Evolutionary conservation across 2,113 vertebrate species (phyloP).

Genomic region (Lasiurus borealis): DNA sequence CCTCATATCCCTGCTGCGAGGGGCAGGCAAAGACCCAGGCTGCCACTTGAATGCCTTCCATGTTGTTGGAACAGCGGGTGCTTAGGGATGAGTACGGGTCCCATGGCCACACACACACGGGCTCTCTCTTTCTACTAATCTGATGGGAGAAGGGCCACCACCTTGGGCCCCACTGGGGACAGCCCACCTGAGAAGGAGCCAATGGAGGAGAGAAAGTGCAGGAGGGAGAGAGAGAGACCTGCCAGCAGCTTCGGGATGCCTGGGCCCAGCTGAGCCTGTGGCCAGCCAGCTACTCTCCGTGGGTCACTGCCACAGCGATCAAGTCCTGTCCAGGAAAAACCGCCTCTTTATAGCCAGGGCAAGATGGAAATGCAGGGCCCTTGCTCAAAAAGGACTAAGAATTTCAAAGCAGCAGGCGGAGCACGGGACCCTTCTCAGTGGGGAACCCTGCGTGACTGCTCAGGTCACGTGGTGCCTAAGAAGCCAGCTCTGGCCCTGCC

Average conservation of each 20-base stretch:
- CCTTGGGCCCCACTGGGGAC: not conserved
- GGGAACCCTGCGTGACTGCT: not conserved
- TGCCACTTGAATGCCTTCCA: not conserved
- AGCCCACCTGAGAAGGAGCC: not conserved
- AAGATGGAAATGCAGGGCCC: not conserved
- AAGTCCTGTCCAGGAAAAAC: too few relatives aligned
- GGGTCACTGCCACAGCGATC: fast-evolving
- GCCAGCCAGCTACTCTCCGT: too few relatives aligned
- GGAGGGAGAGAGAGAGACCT: not conserved
- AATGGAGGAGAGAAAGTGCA: fast-evolving
- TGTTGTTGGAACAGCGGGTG: not conserved
- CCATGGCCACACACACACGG: fast-evolving
- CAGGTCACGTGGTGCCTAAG: fast-evolving
- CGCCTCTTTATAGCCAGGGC: not conserved
- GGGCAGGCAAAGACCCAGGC: not conserved
- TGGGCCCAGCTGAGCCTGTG: not conserved
- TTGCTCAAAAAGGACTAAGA: not conserved
- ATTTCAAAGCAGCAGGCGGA: not conserved
- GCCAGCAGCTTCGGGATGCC: not conserved
- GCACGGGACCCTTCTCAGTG: not conserved
- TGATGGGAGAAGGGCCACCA: not conserved
- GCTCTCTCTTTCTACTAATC: not conserved
- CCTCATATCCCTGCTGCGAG: fast-evolving
- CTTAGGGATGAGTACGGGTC: not conserved
- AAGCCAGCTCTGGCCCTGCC: not conserved